phyloP scores from a whole-genome alignment of 2,113 vertebrate genomes.

The Ancistrus triradiatus region DNA sequence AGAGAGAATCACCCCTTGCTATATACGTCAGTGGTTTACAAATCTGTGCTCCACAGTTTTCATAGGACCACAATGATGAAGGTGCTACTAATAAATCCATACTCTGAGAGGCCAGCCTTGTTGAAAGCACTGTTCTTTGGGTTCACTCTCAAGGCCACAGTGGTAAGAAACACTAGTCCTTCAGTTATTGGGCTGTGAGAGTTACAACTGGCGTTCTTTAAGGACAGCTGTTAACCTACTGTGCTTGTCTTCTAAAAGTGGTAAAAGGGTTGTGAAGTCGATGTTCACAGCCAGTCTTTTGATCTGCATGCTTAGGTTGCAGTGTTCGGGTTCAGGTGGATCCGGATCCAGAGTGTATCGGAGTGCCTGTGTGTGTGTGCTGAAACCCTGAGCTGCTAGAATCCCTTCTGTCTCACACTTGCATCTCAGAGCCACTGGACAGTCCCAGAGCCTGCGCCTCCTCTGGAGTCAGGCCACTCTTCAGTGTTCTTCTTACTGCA shows the following conservation, averaged over 20 bases:
- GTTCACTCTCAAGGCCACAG: constrained; percentile 54
- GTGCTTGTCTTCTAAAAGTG: constrained; percentile 43
- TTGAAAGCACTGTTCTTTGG: constrained; percentile 24
- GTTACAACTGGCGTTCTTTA: background rate
- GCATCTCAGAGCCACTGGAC: constrained; percentile 86
- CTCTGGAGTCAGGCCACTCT: constrained; percentile 87
- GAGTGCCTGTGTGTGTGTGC: constrained; percentile 41
- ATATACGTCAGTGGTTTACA: constrained; percentile 23
- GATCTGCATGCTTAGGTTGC: constrained; percentile 8
- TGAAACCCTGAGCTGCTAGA: constrained; percentile 16
- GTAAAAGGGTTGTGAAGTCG: constrained; percentile 8
- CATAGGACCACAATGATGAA: constrained; percentile 17
- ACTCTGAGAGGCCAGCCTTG: constrained; percentile 10
- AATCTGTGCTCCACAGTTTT: constrained; percentile 34
- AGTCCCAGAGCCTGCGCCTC: constrained; percentile 91
- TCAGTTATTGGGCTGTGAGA: background rate
- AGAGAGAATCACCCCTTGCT: constrained; percentile 5
- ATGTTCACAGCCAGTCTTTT: constrained; percentile 4
- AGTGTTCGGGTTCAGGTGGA: constrained; percentile 4
- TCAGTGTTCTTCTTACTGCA: constrained; percentile 91
- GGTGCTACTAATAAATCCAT: constrained; percentile 27
- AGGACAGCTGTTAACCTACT: constrained; percentile 10
- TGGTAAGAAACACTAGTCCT: constrained; percentile 25
- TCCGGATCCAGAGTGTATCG: constrained; percentile 11
- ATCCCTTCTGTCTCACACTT: constrained; percentile 75